Evolutionary conservation across 2,888 invertebrate genomes (phyloP).

Genomic region (Elegia similella): DNA sequence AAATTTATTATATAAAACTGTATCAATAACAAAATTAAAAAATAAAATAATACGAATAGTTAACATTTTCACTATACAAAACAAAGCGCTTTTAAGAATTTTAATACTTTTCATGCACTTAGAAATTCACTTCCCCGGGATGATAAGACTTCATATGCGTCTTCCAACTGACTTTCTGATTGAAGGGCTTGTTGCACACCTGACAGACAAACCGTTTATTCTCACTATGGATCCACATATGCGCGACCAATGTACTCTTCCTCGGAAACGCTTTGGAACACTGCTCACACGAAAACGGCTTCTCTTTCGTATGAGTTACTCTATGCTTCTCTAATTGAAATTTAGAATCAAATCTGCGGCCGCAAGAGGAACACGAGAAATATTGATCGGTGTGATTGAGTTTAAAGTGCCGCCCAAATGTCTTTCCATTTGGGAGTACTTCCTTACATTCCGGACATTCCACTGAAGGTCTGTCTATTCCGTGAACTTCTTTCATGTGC

Average conservation of each 20-base stretch:
- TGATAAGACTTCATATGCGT: slow-evolving; percentile 41
- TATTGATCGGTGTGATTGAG: slow-evolving; percentile 50
- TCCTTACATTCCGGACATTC: slow-evolving; percentile 50
- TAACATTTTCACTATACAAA: too few species aligned
- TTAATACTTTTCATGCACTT: not conserved
- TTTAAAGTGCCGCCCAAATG: slow-evolving; percentile 49
- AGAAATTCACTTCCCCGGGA: slow-evolving; percentile 16
- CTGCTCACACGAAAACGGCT: slow-evolving; percentile 65
- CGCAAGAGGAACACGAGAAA: slow-evolving; percentile 49
- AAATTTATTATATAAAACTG: too few species aligned
- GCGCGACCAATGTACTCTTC: slow-evolving; percentile 55
- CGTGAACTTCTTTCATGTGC: slow-evolving; percentile 50
- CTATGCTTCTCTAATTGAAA: slow-evolving; percentile 67
- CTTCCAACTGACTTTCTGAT: slow-evolving; percentile 53
- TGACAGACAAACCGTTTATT: slow-evolving; percentile 54
- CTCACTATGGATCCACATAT: slow-evolving; percentile 66
- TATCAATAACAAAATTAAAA: too few species aligned
- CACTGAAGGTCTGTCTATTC: slow-evolving; percentile 42
- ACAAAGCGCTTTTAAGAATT: too few species aligned
- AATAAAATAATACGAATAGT: too few species aligned
- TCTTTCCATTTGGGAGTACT: slow-evolving; percentile 42
- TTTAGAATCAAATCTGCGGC: slow-evolving; percentile 63
- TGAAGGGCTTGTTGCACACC: slow-evolving; percentile 53
- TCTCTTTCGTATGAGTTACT: slow-evolving; percentile 70
- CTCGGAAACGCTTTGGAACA: slow-evolving; percentile 65